Conservation (phyloP, 2,888 invertebrate genomes). For the Parthenolecanium corni region DNA sequence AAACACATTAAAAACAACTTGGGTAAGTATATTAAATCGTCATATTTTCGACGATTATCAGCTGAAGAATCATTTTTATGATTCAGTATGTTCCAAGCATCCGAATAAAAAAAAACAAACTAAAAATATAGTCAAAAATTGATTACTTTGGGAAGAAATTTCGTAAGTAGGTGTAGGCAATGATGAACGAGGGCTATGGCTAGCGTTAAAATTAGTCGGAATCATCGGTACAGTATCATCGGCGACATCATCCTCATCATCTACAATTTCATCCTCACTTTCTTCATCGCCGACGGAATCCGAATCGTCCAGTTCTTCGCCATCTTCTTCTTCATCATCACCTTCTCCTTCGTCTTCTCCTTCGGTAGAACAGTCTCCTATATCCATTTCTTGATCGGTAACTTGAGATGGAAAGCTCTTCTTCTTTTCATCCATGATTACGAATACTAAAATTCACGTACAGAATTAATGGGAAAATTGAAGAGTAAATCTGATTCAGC, state of each 20-base stretch:
- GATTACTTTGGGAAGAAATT: slow-evolving; percentile 31
- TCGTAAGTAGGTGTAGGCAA: slow-evolving; percentile 30
- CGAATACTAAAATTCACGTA: not conserved
- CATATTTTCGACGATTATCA: no score
- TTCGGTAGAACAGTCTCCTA: slow-evolving; percentile 60
- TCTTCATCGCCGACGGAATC: slow-evolving; percentile 32
- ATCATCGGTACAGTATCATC: slow-evolving; percentile 14
- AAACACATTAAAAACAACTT: not conserved
- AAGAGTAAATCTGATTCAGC: no score
- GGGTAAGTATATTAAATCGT: no score
- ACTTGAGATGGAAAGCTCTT: slow-evolving; percentile 10
- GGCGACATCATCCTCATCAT: slow-evolving; percentile 30
- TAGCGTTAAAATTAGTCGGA: slow-evolving; percentile 5
- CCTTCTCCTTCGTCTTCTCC: slow-evolving; percentile 57
- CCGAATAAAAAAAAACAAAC: no score
- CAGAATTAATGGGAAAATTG: no score
- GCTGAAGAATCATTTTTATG: not conserved
- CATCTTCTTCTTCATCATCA: slow-evolving; percentile 33
- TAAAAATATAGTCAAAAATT: not conserved
- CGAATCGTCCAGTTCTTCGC: slow-evolving; percentile 31
- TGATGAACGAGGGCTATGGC: slow-evolving; percentile 28
- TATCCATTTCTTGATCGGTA: slow-evolving; percentile 53
- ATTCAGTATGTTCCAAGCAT: no score
- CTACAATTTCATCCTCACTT: slow-evolving; percentile 32
- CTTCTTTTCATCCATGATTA: slow-evolving; percentile 29